Evolutionary conservation across 2,113 vertebrate species (phyloP).

Genomic region (Nibea albiflora): DNA sequence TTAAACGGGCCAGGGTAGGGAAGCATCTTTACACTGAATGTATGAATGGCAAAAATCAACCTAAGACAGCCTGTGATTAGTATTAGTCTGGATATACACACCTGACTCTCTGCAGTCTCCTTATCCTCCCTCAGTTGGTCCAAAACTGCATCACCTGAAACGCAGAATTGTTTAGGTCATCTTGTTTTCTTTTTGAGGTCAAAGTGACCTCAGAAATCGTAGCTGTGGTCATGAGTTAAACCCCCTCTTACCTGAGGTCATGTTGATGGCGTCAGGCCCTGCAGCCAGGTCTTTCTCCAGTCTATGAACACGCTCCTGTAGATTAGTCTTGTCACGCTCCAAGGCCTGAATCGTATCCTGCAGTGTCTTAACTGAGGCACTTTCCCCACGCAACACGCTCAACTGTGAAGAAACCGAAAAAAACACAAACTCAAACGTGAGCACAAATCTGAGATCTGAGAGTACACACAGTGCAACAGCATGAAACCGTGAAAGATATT

Average conservation of each 20-base stretch:
- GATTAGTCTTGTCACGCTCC: conserved; percentile 89
- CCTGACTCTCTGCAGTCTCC: conserved; percentile 90
- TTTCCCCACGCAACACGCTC: conserved; percentile 86
- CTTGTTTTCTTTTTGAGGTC: background rate
- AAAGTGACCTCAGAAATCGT: background rate
- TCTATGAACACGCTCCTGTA: conserved; percentile 89
- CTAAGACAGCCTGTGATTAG: background rate
- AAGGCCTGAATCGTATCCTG: conserved; percentile 88
- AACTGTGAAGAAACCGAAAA: conserved; percentile 78
- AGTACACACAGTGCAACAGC: background rate
- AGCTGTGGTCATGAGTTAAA: background rate
- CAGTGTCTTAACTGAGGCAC: conserved; percentile 86
- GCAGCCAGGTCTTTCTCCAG: conserved; percentile 88
- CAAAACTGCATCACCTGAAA: conserved; percentile 85
- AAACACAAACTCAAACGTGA: too few relatives aligned
- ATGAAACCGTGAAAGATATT: background rate
- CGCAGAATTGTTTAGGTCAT: background rate
- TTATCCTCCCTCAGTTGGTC: conserved; percentile 87
- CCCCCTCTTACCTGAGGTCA: conserved; percentile 58
- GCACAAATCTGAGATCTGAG: too few relatives aligned
- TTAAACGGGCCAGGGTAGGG: conserved; percentile 16
- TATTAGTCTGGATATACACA: conserved; percentile 62
- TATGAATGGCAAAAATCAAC: conserved; percentile 20
- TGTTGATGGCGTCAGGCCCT: conserved; percentile 59
- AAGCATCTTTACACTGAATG: conserved; percentile 44